Evolutionary conservation across 2,113 vertebrate genomes (phyloP).

Genomic region (Bubo scandiacus): DNA sequence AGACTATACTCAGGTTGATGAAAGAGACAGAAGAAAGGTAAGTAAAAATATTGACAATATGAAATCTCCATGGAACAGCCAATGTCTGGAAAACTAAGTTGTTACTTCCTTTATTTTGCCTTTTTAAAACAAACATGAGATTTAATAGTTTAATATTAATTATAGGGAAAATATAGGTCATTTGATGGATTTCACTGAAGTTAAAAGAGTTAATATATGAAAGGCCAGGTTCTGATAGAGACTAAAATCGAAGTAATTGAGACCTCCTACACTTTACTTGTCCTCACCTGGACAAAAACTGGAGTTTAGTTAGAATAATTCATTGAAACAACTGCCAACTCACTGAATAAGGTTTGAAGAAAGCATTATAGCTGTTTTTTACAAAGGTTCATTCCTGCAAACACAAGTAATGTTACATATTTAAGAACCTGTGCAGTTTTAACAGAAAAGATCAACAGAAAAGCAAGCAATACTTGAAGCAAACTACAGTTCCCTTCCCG

Average conservation of each 20-base stretch:
- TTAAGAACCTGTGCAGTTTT: neutral
- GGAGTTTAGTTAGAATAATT: neutral
- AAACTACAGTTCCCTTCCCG: neutral
- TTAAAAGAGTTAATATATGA: neutral
- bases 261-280: neutral
- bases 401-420: neutral
- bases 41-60: neutral
- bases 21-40: neutral
- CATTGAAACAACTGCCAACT: neutral
- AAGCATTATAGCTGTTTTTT: neutral
- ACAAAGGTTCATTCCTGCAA: neutral
- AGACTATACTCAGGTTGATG: neutral
- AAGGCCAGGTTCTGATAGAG: neutral
- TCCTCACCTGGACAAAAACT: neutral
- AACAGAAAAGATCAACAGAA: neutral
- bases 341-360: neutral
- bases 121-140: neutral
- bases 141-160: neutral
- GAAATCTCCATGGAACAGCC: neutral
- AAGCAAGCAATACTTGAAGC: neutral
- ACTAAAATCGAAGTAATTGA: neutral
- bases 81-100: neutral
- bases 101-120: neutral
- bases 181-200: neutral
- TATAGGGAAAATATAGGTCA: neutral